These are phyloP conservation scores for Tenthredo distinguenda DNA, from an alignment of 2,888 invertebrate genomes.

Conservation along the genomic window DNA sequence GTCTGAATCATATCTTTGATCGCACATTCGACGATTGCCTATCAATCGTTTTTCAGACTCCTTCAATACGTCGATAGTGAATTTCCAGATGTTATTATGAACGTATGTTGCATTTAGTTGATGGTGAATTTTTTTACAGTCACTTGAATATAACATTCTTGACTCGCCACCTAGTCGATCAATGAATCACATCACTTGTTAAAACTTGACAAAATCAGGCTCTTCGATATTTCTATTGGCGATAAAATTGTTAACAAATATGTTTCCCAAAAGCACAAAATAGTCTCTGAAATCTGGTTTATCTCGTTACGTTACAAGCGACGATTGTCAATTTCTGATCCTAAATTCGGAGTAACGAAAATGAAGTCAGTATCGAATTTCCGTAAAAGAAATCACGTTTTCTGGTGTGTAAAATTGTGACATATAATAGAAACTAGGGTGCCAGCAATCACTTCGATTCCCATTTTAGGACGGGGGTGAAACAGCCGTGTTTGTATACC, in stretches of 20 bases:
- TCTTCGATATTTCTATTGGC: neutral
- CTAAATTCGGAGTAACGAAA: neutral
- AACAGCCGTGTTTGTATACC: neutral
- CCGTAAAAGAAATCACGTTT: neutral
- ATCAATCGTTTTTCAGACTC: neutral
- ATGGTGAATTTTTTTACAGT: neutral
- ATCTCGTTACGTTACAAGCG: too few species aligned
- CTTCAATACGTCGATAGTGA: neutral
- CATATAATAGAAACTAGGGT: neutral
- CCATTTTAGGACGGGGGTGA: neutral
- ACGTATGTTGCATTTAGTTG: neutral
- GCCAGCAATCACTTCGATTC: neutral
- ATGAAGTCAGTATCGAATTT: neutral
- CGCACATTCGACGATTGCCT: neutral
- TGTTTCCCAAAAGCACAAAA: too few species aligned
- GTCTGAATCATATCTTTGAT: neutral
- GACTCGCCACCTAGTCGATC: neutral
- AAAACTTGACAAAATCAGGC: too few species aligned
- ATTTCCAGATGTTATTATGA: too few species aligned
- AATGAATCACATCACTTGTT: neutral
- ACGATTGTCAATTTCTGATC: neutral
- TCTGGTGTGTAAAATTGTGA: neutral
- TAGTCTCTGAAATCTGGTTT: too few species aligned
- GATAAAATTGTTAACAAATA: neutral
- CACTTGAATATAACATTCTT: neutral